phyloP scores from a whole-genome alignment of 92 coral and sea anemone species.

The Parazoanthus darwini region DNA sequence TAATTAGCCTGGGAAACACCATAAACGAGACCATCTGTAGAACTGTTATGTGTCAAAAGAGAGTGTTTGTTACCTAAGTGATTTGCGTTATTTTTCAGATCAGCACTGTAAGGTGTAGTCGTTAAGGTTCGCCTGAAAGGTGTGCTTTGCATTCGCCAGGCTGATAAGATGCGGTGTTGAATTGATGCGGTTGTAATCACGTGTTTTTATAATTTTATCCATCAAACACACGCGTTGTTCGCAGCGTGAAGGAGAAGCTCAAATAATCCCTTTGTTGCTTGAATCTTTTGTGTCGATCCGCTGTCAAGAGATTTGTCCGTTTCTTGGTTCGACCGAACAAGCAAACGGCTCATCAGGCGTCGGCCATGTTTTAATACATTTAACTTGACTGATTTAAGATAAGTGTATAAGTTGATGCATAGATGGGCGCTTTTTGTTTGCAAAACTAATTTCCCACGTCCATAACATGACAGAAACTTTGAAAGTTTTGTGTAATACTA shows the following conservation, averaged over 20 bases:
- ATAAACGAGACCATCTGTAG: neutral
- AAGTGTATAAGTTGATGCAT: neutral
- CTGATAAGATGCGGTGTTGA: no score
- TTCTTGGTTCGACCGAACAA: neutral
- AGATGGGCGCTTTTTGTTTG: neutral
- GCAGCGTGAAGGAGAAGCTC: neutral
- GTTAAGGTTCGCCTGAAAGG: neutral
- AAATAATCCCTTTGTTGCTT: neutral
- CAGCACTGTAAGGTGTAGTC: neutral
- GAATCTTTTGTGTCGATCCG: neutral
- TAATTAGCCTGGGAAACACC: neutral
- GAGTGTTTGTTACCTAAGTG: conserved; percentile 23
- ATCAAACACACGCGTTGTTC: conserved; percentile 3
- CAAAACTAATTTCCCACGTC: neutral
- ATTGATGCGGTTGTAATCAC: neutral
- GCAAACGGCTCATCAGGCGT: neutral
- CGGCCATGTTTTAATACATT: neutral
- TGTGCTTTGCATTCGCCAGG: neutral
- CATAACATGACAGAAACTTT: no score
- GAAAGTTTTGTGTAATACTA: neutral
- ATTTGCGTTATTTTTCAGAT: neutral
- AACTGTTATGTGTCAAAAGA: neutral
- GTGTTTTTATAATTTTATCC: neutral
- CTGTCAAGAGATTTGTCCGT: neutral
- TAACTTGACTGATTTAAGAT: neutral